phyloP scores from a whole-genome alignment of 2,797 vertebrate genomes.

The Macrochelys suwanniensis region DNA sequence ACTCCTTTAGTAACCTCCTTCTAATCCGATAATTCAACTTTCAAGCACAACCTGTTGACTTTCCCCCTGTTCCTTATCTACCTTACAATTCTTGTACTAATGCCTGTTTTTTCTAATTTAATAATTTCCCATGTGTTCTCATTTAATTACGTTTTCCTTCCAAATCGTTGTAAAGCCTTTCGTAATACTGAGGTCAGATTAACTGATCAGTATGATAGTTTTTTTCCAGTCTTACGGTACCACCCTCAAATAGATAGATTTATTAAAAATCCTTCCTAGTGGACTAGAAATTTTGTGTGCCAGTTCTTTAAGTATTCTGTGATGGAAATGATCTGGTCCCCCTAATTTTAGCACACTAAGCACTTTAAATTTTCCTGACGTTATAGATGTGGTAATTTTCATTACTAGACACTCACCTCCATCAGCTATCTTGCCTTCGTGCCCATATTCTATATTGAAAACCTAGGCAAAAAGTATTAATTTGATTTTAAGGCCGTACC shows the following conservation, averaged over 20 bases:
- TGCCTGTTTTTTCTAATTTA: not conserved
- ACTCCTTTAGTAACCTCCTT: not conserved
- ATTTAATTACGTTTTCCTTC: not conserved
- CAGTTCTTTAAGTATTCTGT: not conserved
- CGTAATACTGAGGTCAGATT: not conserved
- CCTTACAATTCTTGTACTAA: not conserved
- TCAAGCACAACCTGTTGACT: not conserved
- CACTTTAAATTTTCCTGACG: too few relatives aligned
- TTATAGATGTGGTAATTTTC: too few relatives aligned
- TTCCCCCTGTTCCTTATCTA: not conserved
- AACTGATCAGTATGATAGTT: not conserved
- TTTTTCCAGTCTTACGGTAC: not conserved
- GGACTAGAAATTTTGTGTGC: not conserved
- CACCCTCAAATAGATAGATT: not conserved
- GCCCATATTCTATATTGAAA: too few relatives aligned
- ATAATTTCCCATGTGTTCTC: not conserved
- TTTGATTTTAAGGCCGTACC: too few relatives aligned
- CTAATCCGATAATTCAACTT: not conserved
- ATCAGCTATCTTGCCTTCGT: too few relatives aligned
- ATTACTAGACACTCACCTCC: too few relatives aligned
- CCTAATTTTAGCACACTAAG: too few relatives aligned
- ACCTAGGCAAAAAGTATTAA: too few relatives aligned
- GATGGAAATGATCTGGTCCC: not conserved
- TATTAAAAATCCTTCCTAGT: not conserved
- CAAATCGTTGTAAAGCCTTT: not conserved